Evolutionary conservation across 2,113 vertebrate genomes (phyloP).

Genomic region (Phalacrocorax aristotelis): DNA sequence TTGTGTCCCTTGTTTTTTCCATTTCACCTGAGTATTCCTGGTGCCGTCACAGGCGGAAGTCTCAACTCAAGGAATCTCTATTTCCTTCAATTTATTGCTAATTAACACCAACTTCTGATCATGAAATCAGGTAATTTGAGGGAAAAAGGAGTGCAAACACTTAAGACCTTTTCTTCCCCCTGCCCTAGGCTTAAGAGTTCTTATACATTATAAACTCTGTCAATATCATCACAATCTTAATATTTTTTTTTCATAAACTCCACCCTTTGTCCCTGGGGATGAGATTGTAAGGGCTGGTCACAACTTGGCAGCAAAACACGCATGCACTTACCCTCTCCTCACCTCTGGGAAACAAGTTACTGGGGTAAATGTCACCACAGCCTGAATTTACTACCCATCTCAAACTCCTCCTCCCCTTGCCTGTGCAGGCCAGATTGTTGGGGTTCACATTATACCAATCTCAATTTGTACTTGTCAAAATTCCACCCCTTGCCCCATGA

Average conservation of each 20-base stretch:
- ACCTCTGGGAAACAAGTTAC: neutral
- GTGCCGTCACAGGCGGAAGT: neutral
- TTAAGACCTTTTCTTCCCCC: neutral
- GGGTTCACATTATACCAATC: neutral
- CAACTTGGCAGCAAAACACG: neutral
- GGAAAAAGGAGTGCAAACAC: neutral
- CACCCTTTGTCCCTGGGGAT: neutral
- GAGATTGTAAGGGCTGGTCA: neutral
- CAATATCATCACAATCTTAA: neutral
- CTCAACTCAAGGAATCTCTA: neutral
- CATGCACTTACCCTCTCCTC: too few species aligned
- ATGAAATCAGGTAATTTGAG: neutral
- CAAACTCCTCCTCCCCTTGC: neutral
- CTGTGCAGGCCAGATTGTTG: neutral
- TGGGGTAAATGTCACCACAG: neutral
- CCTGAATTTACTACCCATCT: neutral
- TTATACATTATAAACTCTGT: neutral
- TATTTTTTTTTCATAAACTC: neutral
- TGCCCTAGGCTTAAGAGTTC: neutral
- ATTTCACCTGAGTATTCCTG: neutral
- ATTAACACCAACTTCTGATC: neutral
- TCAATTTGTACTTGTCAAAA: neutral
- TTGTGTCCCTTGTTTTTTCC: neutral
- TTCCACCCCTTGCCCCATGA: neutral
- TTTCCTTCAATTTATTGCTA: neutral